These are phyloP conservation scores for Oryctes rhinoceros DNA, from an alignment of 1,140 invertebrate species.

Conservation along the genomic window DNA sequence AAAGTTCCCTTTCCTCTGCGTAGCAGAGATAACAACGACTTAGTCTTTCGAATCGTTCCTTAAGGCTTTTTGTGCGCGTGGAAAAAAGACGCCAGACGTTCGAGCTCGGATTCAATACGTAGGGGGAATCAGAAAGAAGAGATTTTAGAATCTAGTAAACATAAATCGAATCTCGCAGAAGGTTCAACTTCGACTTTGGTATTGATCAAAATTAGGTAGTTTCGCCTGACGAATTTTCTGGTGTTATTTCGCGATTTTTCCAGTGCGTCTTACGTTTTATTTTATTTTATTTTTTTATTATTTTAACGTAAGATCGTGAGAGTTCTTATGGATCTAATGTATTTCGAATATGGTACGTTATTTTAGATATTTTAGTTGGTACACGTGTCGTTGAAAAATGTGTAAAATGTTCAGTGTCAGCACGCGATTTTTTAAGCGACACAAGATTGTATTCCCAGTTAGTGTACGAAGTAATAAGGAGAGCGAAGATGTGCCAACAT, in stretches of 20 bases:
- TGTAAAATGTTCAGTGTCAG: too few relatives aligned
- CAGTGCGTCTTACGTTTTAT: background rate
- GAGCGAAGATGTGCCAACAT: too few relatives aligned
- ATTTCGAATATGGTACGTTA: background rate
- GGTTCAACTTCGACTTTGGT: background rate
- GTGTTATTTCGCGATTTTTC: background rate
- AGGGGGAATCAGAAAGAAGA: background rate
- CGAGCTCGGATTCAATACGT: background rate
- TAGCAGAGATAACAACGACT: background rate
- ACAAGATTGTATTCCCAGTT: too few relatives aligned
- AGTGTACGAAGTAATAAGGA: too few relatives aligned
- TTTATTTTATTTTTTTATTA: too few relatives aligned
- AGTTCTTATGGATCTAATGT: background rate
- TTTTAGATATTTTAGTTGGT: background rate
- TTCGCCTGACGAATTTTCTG: background rate
- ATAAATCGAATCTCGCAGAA: background rate
- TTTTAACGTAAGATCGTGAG: background rate
- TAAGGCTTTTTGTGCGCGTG: background rate
- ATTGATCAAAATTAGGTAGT: background rate
- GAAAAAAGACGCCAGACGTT: background rate
- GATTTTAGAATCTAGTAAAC: background rate
- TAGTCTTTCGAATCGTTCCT: background rate
- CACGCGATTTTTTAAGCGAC: too few relatives aligned
- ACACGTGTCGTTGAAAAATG: too few relatives aligned
- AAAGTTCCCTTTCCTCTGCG: background rate